Conservation (phyloP, 2,888 invertebrate species). For the Andrena minutula region DNA sequence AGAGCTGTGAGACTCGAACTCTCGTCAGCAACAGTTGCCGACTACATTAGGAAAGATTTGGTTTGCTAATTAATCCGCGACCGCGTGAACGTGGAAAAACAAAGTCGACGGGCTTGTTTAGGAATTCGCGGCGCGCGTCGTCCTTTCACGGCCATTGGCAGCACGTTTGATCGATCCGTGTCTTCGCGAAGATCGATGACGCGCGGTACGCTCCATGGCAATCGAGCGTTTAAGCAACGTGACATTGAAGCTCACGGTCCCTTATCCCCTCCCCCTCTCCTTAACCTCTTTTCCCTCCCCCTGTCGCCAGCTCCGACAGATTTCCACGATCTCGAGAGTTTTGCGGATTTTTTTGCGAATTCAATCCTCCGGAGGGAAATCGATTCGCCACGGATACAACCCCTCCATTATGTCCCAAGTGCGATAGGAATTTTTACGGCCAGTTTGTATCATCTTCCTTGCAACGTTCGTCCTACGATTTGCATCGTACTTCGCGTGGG, state of each 20-base stretch:
- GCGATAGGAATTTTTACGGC: conserved; percentile 79
- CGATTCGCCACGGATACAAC: conserved; percentile 44
- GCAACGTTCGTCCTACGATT: conserved; percentile 53
- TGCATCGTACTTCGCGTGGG: conserved; percentile 48
- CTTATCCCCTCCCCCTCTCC: neutral
- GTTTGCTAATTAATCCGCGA: conserved; percentile 50
- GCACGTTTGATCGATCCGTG: conserved; percentile 55
- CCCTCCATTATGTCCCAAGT: conserved; percentile 74
- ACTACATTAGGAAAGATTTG: conserved; percentile 32
- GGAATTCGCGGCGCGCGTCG: conserved; percentile 46
- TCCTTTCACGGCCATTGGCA: conserved; percentile 46
- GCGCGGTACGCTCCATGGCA: conserved; percentile 46
- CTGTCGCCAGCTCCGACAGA: conserved; percentile 2
- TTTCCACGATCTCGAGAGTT: conserved; percentile 39
- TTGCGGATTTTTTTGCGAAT: conserved; percentile 64
- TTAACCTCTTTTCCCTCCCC: neutral
- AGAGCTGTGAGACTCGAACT: conserved; percentile 18
- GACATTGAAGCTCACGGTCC: conserved; percentile 8
- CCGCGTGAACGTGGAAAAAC: neutral
- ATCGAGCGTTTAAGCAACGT: conserved; percentile 21
- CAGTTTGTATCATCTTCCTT: conserved; percentile 74
- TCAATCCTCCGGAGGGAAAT: conserved; percentile 64
- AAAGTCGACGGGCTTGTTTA: conserved; percentile 21
- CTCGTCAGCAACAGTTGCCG: neutral
- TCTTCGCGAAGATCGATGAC: conserved; percentile 54